Conservation (phyloP, 30 jellyfish, hydroid and myxozoan species). For the Chironex yamaguchii region DNA sequence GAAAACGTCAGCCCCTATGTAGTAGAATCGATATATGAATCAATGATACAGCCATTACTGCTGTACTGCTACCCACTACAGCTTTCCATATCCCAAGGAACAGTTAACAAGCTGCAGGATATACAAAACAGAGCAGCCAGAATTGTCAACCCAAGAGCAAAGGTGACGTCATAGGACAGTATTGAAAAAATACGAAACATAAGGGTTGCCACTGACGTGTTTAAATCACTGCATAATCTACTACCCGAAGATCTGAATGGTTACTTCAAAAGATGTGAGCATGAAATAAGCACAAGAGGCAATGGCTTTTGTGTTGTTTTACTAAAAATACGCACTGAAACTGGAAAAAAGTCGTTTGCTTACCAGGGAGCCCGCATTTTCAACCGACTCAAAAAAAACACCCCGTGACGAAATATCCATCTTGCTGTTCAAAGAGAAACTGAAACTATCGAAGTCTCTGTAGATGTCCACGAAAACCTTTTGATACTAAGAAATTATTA, state of each 20-base stretch:
- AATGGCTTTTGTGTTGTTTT: constrained; percentile 30
- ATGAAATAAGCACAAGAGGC: constrained; percentile 41
- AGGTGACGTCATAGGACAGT: constrained; percentile 24
- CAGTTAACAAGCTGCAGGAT: constrained; percentile 33
- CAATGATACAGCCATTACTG: constrained; percentile 72
- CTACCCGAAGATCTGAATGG: constrained; percentile 52
- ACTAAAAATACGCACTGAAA: constrained; percentile 20
- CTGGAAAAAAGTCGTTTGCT: constrained; percentile 24
- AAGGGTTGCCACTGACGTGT: constrained; percentile 67
- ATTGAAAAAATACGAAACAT: constrained; percentile 31
- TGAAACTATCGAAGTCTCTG: constrained; percentile 16
- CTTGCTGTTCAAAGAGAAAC: constrained; percentile 48
- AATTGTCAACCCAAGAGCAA: constrained; percentile 1
- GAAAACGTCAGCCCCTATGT: constrained; percentile 35
- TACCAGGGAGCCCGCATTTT: constrained; percentile 57
- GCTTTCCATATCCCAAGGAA: constrained; percentile 59
- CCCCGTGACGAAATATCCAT: constrained; percentile 41
- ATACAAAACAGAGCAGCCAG: constrained; percentile 1
- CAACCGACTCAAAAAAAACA: constrained; percentile 60
- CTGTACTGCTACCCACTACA: constrained; percentile 68
- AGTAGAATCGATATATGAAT: constrained; percentile 38
- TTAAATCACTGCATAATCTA: constrained; percentile 57
- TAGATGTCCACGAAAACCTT: constrained; percentile 28
- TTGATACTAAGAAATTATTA: background rate
- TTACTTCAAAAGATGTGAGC: constrained; percentile 18